A percentile compares a stretch with the other conserved stretches of the same genome.
These are phyloP conservation scores for Corythornis cristatus DNA, from an alignment of 2,113 vertebrate species.

Conservation along the genomic window DNA sequence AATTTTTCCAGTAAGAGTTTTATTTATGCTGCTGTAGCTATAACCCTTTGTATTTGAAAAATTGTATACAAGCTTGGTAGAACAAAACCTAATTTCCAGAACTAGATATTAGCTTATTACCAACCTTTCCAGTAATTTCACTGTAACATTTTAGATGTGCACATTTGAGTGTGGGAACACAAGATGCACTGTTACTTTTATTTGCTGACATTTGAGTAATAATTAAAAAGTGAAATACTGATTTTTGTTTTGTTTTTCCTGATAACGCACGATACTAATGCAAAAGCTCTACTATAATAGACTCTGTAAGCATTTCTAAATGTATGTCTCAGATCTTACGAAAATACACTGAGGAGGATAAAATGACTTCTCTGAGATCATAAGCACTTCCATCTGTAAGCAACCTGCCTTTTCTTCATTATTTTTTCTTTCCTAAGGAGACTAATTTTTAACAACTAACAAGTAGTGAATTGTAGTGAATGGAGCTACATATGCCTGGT, in stretches of 20 bases:
- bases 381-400: not conserved
- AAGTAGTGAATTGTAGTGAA: not conserved
- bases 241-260: not conserved
- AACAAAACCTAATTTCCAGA: not conserved
- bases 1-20: not conserved
- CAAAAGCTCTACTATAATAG: not conserved
- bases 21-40: not conserved
- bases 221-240: not conserved
- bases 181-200: too few relatives aligned
- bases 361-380: not conserved
- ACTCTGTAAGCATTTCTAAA: not conserved
- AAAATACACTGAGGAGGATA: not conserved
- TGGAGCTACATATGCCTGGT: not conserved
- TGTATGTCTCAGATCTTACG: not conserved
- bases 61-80: not conserved
- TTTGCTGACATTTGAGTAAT: not conserved
- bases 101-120: not conserved
- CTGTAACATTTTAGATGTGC: not conserved
- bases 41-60: not conserved
- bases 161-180: not conserved
- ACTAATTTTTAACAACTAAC: accelerated
- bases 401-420: not conserved
- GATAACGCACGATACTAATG: not conserved
- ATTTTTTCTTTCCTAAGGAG: not conserved
- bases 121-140: not conserved